Evolutionary conservation across 2,113 vertebrate species (phyloP).

Genomic region (Dicentrarchus labrax): DNA sequence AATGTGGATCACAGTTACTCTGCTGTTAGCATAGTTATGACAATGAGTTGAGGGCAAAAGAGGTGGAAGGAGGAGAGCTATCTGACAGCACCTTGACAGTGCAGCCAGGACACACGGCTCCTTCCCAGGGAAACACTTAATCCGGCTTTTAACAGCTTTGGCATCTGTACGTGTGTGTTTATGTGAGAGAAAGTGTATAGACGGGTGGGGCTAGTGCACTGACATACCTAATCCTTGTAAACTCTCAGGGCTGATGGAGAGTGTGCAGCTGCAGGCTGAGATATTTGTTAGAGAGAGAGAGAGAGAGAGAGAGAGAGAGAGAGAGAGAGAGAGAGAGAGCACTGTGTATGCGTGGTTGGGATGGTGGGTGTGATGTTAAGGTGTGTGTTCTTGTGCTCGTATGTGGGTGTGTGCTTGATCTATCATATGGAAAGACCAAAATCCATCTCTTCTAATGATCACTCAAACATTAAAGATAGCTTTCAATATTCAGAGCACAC

Average conservation of each 20-base stretch:
- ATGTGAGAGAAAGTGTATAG: slow-evolving; percentile 53
- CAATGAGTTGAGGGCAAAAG: slow-evolving; percentile 54
- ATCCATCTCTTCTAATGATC: slow-evolving; percentile 49
- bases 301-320: slow-evolving; percentile 19
- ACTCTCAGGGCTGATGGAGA: slow-evolving; percentile 74
- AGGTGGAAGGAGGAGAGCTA: slow-evolving; percentile 54
- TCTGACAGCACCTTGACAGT: slow-evolving; percentile 74
- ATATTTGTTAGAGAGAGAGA: slow-evolving; percentile 58
- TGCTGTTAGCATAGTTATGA: slow-evolving; percentile 48
- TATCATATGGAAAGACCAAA: slow-evolving; percentile 25
- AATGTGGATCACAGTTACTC: slow-evolving; percentile 45
- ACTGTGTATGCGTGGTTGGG: slow-evolving; percentile 3
- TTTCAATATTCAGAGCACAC: slow-evolving; percentile 60
- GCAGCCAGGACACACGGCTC: slow-evolving; percentile 62
- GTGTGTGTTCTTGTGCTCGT: slow-evolving; percentile 1
- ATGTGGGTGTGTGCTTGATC: background rate
- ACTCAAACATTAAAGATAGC: slow-evolving; percentile 45
- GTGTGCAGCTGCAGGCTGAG: slow-evolving; percentile 74
- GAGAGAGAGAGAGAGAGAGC: slow-evolving; percentile 33
- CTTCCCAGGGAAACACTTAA: slow-evolving; percentile 76
- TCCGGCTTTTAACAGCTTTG: slow-evolving; percentile 80
- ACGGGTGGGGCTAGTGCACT: slow-evolving; percentile 56
- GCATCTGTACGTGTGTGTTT: slow-evolving; percentile 63
- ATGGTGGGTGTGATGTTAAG: background rate
- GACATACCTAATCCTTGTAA: slow-evolving; percentile 79